Base-by-base conservation (phyloP, 2,797 vertebrate species). In the Gallirallus australis region DNA sequence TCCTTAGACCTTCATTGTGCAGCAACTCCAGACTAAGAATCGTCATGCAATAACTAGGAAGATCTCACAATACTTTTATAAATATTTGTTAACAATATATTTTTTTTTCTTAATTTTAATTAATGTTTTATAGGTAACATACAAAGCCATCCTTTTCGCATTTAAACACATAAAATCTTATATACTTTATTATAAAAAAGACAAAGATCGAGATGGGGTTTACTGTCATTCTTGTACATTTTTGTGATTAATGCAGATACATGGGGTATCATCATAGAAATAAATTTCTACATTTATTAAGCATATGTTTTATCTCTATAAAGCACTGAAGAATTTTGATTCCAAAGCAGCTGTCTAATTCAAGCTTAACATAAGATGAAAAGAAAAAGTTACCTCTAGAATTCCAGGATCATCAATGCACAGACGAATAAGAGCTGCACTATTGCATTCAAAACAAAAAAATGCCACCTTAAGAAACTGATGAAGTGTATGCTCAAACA, bases 401-500 rank as follows among this genome's bases (percentile, higher is more conserved):
- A 45, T 83, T 93, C 73, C 31, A 68, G 5, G 61, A 65, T 56
- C 21, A 61, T 89, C 21, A 76, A 25, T 69, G 11, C 48, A 76
- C 30, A 87, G 76, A 88, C 61, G 52, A 91, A 53, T 77, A 89
- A 73, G 20, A 86, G 18, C 80, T 95, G 40, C 65, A 59, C 4
- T 20, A 48, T 24, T 88, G 60, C 31, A 78, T 33, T 82, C 86
- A 59, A 86, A 70, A 95, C 50, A 47, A 61, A 39, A 86, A 96
- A 96, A 83, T 56, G 19, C 16, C 40, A 54, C 42, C 77, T 21
- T 87, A 76, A 57, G 42, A 94, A 96, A 79, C 9, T 48, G 83
- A 84, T 77, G 52, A 96, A 86, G 23, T 72, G 39, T 85, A 78
- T 91, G 89, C 65, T 94, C 59, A 93, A 90, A 94, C 89, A 90